Base-by-base conservation (phyloP, 2,797 vertebrate species). In the Eulemur rubriventer region DNA sequence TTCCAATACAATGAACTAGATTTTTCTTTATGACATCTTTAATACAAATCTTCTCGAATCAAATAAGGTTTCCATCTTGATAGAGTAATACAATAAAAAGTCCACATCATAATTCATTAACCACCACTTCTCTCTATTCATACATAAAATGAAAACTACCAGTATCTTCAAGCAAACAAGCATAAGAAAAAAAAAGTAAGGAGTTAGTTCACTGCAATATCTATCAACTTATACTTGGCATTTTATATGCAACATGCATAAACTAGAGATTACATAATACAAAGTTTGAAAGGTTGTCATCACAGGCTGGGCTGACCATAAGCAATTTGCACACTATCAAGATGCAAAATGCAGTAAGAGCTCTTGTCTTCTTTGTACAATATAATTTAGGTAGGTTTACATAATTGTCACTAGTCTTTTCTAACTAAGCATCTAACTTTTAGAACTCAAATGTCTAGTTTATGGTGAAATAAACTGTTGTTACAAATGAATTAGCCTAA, bases 381-480 rank as follows among this genome's bases (percentile, higher is more conserved):
- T 78, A 69, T 35, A 55, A 80, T 86, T 83, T 63, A 89, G 46
- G 28, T 6, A 93, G 6, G 22, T 67, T 78, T 80, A 59, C 48
- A 65, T 46, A 75, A 81, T 4, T 81, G n/a, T 59, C 13, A 81
- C 18, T 59, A 80, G 72, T 38, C 12, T 67, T n/a, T 48, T 89
- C 72, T 55, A 80, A 89, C 38, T 28, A 88, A 63, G 35, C 75
- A 93, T 52, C 46, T 69, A 92, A 70, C 63, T 88, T 95, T 72
- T 30, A 55, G 26, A 89, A 92, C 20, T 70, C 13, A 24, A 5
- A 59, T 79, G 12, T 48, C 52, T 61, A 87, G 13, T 43, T 90
- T 50, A 67, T 33, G 18, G 22, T 57, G 12, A 72, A 84, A 70
- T 94, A 43, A 65, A 89, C 87, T 57, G 59, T 48, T 26, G 57